Evolutionary conservation across 2,888 invertebrate species (phyloP).

Genomic region (Tiliacea aurago): DNA sequence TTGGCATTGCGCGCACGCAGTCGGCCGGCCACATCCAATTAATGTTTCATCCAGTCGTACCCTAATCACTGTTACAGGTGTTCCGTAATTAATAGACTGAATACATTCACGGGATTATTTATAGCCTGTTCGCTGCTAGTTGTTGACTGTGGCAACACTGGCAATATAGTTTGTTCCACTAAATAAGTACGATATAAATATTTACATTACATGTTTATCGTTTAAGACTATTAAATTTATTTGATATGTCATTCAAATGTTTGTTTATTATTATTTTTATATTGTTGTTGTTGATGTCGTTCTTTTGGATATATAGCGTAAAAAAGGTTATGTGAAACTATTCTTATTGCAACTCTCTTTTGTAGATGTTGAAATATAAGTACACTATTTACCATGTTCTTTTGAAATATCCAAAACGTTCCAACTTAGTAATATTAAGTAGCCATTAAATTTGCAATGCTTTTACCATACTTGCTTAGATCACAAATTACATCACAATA

Average conservation of each 20-base stretch:
- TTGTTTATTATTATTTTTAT: not conserved
- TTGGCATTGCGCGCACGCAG: constrained; percentile 66
- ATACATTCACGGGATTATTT: constrained; percentile 66
- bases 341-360: too few relatives aligned
- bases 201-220: constrained; percentile 37
- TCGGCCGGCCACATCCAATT: constrained; percentile 72
- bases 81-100: constrained; percentile 76
- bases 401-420: not conserved
- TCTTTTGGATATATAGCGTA: too few relatives aligned
- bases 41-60: constrained; percentile 72
- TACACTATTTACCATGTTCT: not conserved
- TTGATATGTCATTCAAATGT: constrained; percentile 15
- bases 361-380: not conserved
- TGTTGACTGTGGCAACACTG: constrained; percentile 35
- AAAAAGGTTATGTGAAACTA: too few relatives aligned
- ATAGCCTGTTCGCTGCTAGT: constrained; percentile 47
- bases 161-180: constrained; percentile 36
- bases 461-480: too few relatives aligned
- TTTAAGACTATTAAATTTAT: constrained; percentile 16
- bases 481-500: too few relatives aligned
- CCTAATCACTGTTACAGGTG: constrained; percentile 77
- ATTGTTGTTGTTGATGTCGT: too few relatives aligned
- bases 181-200: constrained; percentile 41
- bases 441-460: too few relatives aligned
- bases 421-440: not conserved